These are phyloP conservation scores for Choreutis nemorana DNA, from an alignment of 2,888 invertebrate genomes.

Conservation along the genomic window DNA sequence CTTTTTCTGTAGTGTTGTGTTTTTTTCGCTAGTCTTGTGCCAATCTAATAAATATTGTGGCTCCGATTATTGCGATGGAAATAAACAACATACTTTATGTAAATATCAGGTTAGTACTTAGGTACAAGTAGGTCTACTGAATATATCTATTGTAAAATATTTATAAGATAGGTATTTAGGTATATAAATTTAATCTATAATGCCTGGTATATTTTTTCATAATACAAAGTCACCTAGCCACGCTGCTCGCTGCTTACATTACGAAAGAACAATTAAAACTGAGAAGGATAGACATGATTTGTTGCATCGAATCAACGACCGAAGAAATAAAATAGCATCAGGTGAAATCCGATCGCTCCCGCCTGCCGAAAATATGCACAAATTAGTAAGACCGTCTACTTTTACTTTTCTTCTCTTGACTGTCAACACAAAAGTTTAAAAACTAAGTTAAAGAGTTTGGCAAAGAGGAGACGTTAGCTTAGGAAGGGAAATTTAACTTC, in stretches of 20 bases:
- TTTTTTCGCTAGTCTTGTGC: too few species aligned
- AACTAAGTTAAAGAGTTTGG: too few species aligned
- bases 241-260: slow-evolving; percentile 28
- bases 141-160: too few species aligned
- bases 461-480: too few species aligned
- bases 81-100: slow-evolving; percentile 33
- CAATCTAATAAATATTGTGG: slow-evolving; percentile 28
- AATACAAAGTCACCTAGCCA: slow-evolving; percentile 26
- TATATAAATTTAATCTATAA: too few species aligned
- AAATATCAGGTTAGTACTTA: slow-evolving; percentile 32
- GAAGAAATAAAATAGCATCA: slow-evolving; percentile 45
- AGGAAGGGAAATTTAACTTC: too few species aligned
- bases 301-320: slow-evolving; percentile 42
- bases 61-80: slow-evolving; percentile 24
- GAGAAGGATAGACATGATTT: slow-evolving; percentile 29
- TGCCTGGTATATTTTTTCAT: too few species aligned
- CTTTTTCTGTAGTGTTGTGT: too few species aligned
- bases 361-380: slow-evolving; percentile 38
- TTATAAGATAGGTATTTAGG: too few species aligned
- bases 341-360: slow-evolving; percentile 45
- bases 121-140: too few species aligned
- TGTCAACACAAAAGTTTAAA: too few species aligned
- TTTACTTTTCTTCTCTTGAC: too few species aligned
- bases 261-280: slow-evolving; percentile 29
- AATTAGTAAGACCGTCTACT: slow-evolving; percentile 51